Evolutionary conservation across 2,113 vertebrate species (phyloP), one percentile per base, ranked within the genome.

Genomic region (Oostethus manadensis): DNA sequence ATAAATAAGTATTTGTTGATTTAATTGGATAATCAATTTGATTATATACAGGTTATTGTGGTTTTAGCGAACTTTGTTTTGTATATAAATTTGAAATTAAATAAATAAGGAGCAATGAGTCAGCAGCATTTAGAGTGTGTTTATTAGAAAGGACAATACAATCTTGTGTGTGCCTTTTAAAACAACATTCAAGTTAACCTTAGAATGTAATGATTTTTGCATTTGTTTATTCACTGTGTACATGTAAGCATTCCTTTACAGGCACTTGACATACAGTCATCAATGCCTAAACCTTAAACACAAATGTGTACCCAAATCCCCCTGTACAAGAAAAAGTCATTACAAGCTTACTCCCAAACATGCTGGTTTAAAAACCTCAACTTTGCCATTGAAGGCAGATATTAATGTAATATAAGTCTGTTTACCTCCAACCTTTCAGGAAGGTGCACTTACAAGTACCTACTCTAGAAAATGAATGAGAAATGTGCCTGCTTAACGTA

Each of bases 91-190:
- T n/a, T n/a, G n/a, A n/a, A n/a, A n/a, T n/a, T n/a, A 18, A 20
- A 48, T 4, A 4, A 47, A 59, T 1, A 59, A 38, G 23, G 45
- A 56, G 22, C 10, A 46, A 13, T 40, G 53, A 40, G 33, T 21
- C 53, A 40, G 10, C 60, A 71, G 58, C 7, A 20, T 69, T 80
- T 65, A 75, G 26, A 71, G 71, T 71, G 78, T 77, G 60, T 90
- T 88, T 90, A 88, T 87, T 88, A 64, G 83, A 88, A 87, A 84
- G 60, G 66, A 55, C 58, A 76, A 74, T 66, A 77, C 79, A 83
- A 56, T 79, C 66, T 50, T 58, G 58, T n/a, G 51, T 73, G 71
- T 74, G 67, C 57, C 68, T 71, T 74, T 76, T 61, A 40, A 73
- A 67, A 64, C 50, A 61, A 70, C 51, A 76, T 73, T 46, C 49